Conservation (phyloP, 2,113 vertebrate species). For the Castor canadensis region DNA sequence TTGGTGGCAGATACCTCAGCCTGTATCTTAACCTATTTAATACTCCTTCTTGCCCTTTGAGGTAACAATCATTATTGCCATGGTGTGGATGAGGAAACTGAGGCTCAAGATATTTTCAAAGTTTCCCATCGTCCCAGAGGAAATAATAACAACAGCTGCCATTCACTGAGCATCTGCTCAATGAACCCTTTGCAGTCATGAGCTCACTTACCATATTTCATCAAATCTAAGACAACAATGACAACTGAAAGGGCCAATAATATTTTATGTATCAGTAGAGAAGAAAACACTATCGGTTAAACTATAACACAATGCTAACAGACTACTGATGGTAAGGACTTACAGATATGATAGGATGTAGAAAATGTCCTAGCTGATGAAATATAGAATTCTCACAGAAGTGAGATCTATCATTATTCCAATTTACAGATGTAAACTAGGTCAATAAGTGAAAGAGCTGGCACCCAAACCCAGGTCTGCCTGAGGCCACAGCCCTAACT, state of each 20-base stretch:
- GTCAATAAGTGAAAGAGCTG: not conserved
- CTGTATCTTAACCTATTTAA: not conserved
- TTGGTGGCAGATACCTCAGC: not conserved
- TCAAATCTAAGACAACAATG: not conserved
- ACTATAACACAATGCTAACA: not conserved
- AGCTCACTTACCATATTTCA: not conserved
- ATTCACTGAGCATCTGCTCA: not conserved
- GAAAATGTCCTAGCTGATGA: not conserved
- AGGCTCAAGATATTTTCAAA: conserved; percentile 23
- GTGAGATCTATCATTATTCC: not conserved
- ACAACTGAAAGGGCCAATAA: not conserved
- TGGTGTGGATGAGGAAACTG: not conserved
- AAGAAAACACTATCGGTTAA: not conserved
- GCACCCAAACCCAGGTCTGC: not conserved
- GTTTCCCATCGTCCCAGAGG: not conserved
- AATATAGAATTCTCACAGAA: not conserved
- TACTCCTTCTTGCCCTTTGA: not conserved
- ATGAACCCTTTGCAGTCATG: not conserved
- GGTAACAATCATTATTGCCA: not conserved
- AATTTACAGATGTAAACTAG: not conserved
- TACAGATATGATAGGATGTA: not conserved
- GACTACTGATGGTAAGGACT: not conserved
- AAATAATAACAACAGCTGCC: not conserved
- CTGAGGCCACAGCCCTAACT: not conserved
- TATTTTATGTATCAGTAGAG: not conserved